These are phyloP conservation scores for Dynastes tityus DNA, from an alignment of 2,888 invertebrate genomes.

Conservation along the genomic window DNA sequence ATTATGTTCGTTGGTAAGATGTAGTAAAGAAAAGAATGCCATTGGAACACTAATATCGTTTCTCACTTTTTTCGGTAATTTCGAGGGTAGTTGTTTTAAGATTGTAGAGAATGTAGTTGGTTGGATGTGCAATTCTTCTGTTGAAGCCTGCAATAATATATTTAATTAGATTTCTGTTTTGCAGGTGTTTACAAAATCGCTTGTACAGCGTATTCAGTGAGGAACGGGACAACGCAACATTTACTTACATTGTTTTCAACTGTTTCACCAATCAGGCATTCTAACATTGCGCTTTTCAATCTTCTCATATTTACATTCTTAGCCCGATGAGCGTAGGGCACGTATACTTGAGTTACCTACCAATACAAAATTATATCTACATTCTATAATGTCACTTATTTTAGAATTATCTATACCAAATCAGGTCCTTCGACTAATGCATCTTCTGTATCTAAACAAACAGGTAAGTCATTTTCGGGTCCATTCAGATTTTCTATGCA, in stretches of 20 bases:
- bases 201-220: background rate
- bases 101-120: constrained; percentile 1
- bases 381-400: background rate
- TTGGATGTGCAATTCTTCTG: background rate
- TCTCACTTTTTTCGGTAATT: constrained; percentile 76
- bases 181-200: background rate
- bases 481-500: background rate
- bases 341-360: constrained; percentile 81
- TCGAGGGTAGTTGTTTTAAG: constrained; percentile 46
- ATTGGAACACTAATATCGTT: constrained; percentile 85
- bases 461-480: background rate
- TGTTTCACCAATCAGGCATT: constrained; percentile 71
- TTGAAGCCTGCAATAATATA: background rate
- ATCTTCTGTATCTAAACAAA: constrained; percentile 24
- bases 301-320: constrained; percentile 91
- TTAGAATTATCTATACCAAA: constrained; percentile 23
- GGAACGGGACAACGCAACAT: too few species aligned
- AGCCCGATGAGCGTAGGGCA: constrained; percentile 86
- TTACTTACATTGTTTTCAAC: constrained; percentile 64
- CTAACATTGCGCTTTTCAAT: constrained; percentile 85
- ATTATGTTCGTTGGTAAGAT: constrained; percentile 87
- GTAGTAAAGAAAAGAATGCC: constrained; percentile 86
- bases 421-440: constrained; percentile 43
- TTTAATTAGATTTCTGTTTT: background rate
- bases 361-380: background rate